Conservation (phyloP, 2,113 vertebrate genomes). For the Lampris megalopsis region DNA sequence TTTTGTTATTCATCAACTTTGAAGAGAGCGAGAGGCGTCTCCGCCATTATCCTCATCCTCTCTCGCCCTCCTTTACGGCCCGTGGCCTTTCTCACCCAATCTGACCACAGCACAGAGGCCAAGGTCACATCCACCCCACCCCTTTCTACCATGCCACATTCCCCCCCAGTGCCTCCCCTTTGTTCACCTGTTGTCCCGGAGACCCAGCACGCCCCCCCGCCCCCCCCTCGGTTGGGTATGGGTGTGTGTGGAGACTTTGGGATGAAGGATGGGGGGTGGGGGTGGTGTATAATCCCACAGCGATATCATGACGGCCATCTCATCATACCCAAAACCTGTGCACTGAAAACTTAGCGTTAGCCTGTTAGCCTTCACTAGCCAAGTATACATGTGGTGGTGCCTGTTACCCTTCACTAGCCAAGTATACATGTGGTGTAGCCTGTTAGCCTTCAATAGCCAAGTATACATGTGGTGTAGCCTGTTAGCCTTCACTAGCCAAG, state of each 20-base stretch:
- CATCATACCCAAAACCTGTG: too few relatives aligned
- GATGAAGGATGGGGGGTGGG: conserved; percentile 29
- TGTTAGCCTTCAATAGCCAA: too few relatives aligned
- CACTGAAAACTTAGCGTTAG: too few relatives aligned
- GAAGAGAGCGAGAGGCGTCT: conserved; percentile 61
- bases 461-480: too few relatives aligned
- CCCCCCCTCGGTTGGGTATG: conserved; percentile 59
- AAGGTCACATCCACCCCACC: conserved; percentile 69
- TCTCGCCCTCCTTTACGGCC: conserved; percentile 37
- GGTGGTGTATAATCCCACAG: conserved; percentile 34
- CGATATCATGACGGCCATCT: too few relatives aligned
- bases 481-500: too few relatives aligned
- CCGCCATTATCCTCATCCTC: conserved; percentile 63
- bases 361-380: too few relatives aligned
- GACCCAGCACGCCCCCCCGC: conserved; percentile 71
- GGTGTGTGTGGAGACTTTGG: conserved; percentile 21
- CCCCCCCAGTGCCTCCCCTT: conserved; percentile 74
- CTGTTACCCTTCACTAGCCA: too few relatives aligned
- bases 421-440: too few relatives aligned
- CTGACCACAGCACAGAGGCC: conserved; percentile 79
- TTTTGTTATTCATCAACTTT: conserved; percentile 78
- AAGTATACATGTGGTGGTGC: too few relatives aligned
- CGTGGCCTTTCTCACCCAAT: conserved; percentile 71
- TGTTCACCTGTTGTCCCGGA: conserved; percentile 84
- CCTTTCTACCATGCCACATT: conserved; percentile 57